Base-by-base conservation (phyloP, 2,888 invertebrate genomes). In the Macropis europaea region DNA sequence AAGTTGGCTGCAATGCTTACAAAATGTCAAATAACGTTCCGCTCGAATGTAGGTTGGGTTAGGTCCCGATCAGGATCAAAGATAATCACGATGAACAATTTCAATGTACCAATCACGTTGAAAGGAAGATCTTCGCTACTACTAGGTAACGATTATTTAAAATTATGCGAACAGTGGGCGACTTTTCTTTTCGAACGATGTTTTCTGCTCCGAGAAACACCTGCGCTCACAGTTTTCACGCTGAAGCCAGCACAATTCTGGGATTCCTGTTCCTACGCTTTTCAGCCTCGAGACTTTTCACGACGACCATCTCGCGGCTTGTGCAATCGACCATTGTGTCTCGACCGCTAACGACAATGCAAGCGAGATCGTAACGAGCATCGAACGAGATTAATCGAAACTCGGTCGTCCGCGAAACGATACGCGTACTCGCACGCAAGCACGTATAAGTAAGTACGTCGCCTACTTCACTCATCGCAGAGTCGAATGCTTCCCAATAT, bases 261-360 rank as follows among this genome's bases (percentile, higher is more conserved):
- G 62, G 80, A 80, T 69, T 59, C 68, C 69, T 32, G 67, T 67
- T 64, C 17, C 52, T 43, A 50, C 54, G 52, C 48, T 69, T 76
- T 67, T 68, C 62, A 40, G 15, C 22, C 63, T n/a, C 69, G 76
- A 76, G 69, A 73, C 73, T 76, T 81, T 81, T 73, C 76, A n/a
- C 70, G 45, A 19, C 66, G 52, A 48, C 24, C 47, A 54, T 36
- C 59, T 60, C 38, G 17, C 52, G 57, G 53, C 73, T 81, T 68
- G 66, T 38, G 76, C 68, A 81, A 81, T 72, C 57, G 30, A 9
- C 56, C 73, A 76, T 77, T 77, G 73, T 76, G 73, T 73, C 28
- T n/a, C 26, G 36, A 19, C 47, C 69, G 72, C 63, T 42, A 56
- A 72, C 40, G 60, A 62, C 45, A 63, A 52, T 17, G 32, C 42